A percentile compares a stretch with the other conserved stretches of the same genome.
Conservation (phyloP, 2,797 vertebrate genomes). For the Coccyzus lansbergi region DNA sequence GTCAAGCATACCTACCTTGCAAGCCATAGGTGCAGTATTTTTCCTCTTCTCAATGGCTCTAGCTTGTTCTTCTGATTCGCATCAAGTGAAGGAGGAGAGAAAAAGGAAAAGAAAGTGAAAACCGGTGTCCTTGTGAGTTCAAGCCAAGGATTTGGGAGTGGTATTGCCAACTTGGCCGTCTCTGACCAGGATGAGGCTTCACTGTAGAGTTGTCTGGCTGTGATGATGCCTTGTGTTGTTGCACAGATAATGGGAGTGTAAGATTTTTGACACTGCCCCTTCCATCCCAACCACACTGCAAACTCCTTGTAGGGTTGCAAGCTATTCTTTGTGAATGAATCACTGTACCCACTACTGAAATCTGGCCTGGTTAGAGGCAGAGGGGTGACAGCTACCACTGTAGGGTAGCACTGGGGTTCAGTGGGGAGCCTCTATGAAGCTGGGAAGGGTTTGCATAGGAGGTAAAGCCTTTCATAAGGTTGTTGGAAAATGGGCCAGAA, state of each 20-base stretch:
- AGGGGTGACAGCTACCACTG: background rate
- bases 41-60: background rate
- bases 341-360: background rate
- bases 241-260: too few relatives aligned
- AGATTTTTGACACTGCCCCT: background rate
- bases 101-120: background rate
- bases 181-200: background rate
- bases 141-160: background rate
- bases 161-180: background rate
- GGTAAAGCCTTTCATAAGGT: fast-evolving
- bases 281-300: background rate
- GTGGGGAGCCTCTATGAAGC: background rate
- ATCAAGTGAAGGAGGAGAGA: background rate
- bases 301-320: background rate
- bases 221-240: too few relatives aligned
- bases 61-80: slow-evolving; percentile 18
- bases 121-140: background rate
- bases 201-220: too few relatives aligned
- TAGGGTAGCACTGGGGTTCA: background rate
- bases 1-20: background rate
- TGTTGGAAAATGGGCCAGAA: background rate
- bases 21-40: background rate
- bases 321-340: background rate
- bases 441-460: background rate
- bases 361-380: background rate